A percentile compares a stretch with the other conserved stretches of the same genome.
phyloP scores from a whole-genome alignment of 2,888 invertebrate species.

The Lissonota sp. region DNA sequence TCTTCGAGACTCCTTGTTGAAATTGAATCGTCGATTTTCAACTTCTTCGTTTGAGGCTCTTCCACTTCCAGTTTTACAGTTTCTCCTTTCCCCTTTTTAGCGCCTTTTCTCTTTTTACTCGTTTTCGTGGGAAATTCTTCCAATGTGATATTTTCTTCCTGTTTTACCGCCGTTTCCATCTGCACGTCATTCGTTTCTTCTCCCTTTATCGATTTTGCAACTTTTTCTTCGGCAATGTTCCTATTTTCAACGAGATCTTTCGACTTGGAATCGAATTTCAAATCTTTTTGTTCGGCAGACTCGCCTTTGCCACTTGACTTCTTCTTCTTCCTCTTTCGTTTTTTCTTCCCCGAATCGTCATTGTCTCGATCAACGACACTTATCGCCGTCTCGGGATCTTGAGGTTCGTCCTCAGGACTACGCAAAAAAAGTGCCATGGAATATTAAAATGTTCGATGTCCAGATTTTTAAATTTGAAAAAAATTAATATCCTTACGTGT shows the following conservation, averaged over 20 bases:
- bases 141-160: constrained; percentile 31
- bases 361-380: constrained; percentile 12
- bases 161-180: neutral
- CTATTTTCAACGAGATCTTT: neutral
- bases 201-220: neutral
- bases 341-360: constrained; percentile 80
- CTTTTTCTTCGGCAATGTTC: neutral
- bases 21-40: neutral
- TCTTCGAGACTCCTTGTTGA: constrained; percentile 47
- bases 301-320: constrained; percentile 75
- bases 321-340: constrained; percentile 79
- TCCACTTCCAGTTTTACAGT: constrained; percentile 5
- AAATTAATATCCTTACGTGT: constrained; percentile 82
- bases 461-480: neutral
- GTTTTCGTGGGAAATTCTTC: constrained; percentile 30
- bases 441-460: neutral
- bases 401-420: constrained; percentile 74
- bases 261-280: neutral
- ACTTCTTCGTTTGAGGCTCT: constrained; percentile 39
- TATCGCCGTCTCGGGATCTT: constrained; percentile 64
- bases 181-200: neutral
- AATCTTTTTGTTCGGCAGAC: constrained; percentile 23
- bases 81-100: constrained; percentile 18
- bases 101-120: constrained; percentile 41
- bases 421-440: neutral